These are phyloP conservation scores for Rousettus madagascariensis DNA, from an alignment of 2,797 vertebrate genomes.

Conservation along the genomic window DNA sequence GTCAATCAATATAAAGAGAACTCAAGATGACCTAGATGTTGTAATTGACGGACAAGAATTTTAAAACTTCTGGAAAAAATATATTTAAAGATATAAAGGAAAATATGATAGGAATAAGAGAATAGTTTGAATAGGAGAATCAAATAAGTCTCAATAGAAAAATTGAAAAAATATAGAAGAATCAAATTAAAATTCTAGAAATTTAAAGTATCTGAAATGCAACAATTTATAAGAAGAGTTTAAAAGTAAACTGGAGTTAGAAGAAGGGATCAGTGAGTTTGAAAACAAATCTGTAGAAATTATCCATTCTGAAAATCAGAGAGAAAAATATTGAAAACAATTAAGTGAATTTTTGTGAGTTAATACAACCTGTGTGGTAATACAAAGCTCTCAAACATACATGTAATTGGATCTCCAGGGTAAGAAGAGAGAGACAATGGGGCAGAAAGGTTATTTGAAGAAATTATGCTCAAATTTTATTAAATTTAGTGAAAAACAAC, in stretches of 20 bases:
- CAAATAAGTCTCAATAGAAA: background rate
- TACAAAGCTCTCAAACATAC: background rate
- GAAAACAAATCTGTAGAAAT: background rate
- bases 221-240: background rate
- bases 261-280: background rate
- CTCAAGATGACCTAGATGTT: background rate
- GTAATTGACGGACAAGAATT: background rate
- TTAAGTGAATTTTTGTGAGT: background rate
- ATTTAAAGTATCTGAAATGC: background rate
- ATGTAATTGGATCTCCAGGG: background rate
- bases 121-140: background rate
- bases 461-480: background rate
- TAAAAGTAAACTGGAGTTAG: background rate
- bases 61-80: background rate
- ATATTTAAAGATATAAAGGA: slow-evolving; percentile 31
- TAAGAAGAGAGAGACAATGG: background rate
- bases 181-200: background rate
- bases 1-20: background rate
- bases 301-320: background rate
- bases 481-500: background rate
- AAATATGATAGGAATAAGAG: slow-evolving; percentile 18
- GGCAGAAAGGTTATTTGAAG: background rate
- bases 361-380: background rate
- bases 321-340: background rate
- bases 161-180: slow-evolving; percentile 21